Evolutionary conservation across 2,888 invertebrate genomes (phyloP).

Genomic region (Drosophila trichaetosa): DNA sequence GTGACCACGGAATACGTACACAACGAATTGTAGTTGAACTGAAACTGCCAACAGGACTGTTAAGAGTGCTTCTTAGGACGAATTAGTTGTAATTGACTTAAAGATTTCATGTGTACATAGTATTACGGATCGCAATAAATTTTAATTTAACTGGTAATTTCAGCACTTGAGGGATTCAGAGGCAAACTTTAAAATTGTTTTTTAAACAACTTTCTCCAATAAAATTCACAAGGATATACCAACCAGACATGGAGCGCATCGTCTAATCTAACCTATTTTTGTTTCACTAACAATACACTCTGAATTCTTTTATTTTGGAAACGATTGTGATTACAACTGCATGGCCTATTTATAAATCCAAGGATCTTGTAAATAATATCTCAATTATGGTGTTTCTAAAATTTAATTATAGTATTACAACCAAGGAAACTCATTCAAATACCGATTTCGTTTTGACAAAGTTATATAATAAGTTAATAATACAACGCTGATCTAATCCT

Average conservation of each 20-base stretch:
- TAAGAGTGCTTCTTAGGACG: constrained; percentile 62
- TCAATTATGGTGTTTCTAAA: neutral
- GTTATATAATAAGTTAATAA: neutral
- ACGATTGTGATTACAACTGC: neutral
- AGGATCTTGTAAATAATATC: neutral
- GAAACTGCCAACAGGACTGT: constrained; percentile 25
- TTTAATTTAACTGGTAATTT: constrained; percentile 55
- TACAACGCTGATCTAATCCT: neutral
- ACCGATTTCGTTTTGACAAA: neutral
- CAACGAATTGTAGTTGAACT: constrained; percentile 89
- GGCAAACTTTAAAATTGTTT: neutral
- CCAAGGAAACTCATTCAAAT: neutral
- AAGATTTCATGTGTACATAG: constrained; percentile 71
- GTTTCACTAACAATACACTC: neutral
- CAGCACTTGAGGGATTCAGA: neutral
- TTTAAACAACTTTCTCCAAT: neutral
- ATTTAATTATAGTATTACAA: neutral
- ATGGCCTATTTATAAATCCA: neutral
- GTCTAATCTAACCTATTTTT: neutral
- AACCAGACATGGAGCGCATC: neutral
- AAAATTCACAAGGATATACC: neutral
- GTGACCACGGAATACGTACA: constrained; percentile 93
- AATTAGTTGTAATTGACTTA: constrained; percentile 63
- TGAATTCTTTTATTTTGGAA: neutral
- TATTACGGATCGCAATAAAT: constrained; percentile 75